These are phyloP conservation scores for Aproaerema taeniolella DNA, from an alignment of 2,888 invertebrate species.

Conservation along the genomic window DNA sequence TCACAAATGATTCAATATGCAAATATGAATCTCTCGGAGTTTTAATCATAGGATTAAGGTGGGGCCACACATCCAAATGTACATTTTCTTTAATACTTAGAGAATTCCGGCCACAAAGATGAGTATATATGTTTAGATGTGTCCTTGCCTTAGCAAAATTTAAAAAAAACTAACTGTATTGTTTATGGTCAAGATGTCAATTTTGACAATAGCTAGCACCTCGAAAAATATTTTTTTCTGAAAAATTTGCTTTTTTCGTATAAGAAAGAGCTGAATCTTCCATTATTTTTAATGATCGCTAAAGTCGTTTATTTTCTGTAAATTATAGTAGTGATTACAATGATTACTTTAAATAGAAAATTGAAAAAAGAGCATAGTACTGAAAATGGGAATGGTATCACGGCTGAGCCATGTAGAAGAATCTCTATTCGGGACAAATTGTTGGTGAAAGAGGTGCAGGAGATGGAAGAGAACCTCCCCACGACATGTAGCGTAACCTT, in stretches of 20 bases:
- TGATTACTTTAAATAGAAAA: conserved; percentile 86
- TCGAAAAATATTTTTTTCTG: conserved; percentile 5
- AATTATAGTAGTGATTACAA: conserved; percentile 39
- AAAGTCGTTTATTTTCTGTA: conserved; percentile 27
- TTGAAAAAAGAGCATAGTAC: conserved; percentile 81
- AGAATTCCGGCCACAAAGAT: too few species aligned
- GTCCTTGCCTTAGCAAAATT: too few species aligned
- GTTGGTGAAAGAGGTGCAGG: conserved; percentile 88
- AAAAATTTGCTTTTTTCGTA: conserved; percentile 11
- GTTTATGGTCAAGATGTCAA: too few species aligned
- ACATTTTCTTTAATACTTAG: too few species aligned
- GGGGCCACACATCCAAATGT: too few species aligned
- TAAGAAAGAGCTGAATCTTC: conserved; percentile 19
- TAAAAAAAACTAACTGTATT: too few species aligned
- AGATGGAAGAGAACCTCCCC: conserved; percentile 92
- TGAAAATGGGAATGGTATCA: conserved; percentile 63
- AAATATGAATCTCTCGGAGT: too few species aligned
- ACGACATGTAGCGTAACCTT: conserved; percentile 87
- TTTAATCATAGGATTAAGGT: too few species aligned
- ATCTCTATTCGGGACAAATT: conserved; percentile 88
- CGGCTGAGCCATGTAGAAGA: conserved; percentile 66
- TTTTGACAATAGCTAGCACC: conserved; percentile 4
- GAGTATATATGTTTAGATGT: too few species aligned
- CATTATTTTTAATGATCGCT: conserved; percentile 21
- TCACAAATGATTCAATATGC: too few species aligned